Evolutionary conservation across 1,140 invertebrate species (phyloP).

Genomic region (Tyrophagus putrescentiae): DNA sequence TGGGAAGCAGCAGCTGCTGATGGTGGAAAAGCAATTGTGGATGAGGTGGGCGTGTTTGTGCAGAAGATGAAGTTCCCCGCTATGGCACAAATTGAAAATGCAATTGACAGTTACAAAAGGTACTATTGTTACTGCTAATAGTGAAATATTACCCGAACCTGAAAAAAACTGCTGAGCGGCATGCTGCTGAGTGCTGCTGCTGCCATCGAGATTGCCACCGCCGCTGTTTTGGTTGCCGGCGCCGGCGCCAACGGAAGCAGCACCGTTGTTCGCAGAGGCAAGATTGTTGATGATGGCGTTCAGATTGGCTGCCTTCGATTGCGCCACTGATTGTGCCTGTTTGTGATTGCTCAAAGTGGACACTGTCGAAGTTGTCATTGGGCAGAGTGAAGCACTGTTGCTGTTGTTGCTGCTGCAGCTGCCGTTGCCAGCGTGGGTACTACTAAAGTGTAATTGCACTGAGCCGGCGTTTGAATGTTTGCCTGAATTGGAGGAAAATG

Average conservation of each 20-base stretch:
- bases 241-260: not conserved
- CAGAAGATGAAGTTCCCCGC: not conserved
- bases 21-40: not conserved
- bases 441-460: too few species aligned
- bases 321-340: not conserved
- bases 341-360: not conserved
- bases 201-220: not conserved
- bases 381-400: not conserved
- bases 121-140: too few species aligned
- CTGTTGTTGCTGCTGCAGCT: too few species aligned
- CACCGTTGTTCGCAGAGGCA: not conserved
- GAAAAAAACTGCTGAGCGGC: constrained; percentile 4
- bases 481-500: too few species aligned
- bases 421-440: too few species aligned
- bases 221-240: not conserved
- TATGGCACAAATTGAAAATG: not conserved
- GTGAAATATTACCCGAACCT: not conserved
- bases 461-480: too few species aligned
- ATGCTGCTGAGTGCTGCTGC: not conserved
- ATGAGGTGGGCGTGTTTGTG: not conserved
- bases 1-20: not conserved
- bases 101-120: too few species aligned
- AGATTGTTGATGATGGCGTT: constrained; percentile 16
- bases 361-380: not conserved
- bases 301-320: constrained; percentile 10